Base-by-base conservation (phyloP, 2,797 vertebrate species). In the Lateolabrax maculatus region DNA sequence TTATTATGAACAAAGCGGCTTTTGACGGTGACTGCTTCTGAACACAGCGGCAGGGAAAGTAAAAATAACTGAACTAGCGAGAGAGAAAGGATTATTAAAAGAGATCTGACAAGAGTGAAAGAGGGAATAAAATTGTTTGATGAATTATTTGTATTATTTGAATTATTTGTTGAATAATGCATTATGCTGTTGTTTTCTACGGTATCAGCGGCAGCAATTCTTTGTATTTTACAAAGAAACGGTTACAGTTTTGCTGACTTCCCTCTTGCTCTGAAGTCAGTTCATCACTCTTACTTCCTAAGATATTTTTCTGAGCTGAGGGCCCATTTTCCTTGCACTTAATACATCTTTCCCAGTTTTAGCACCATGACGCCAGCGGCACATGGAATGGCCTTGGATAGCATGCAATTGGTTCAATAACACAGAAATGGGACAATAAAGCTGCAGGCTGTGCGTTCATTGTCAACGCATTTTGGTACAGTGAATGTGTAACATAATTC, bases 71-170 rank as follows among this genome's bases (percentile, higher is more conserved):
- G 62, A 85, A 60, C 29, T 6, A 23, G 27, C 6, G 18, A 57
- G 39, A 79, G 16, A 58, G 41, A 62, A 48, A 63, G 25, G 34
- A 77, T 63, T 71, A 76, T 62, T 61, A 52, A 67, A 80, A 43
- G 41, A 58, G 63, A 83, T 79, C 36, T 75, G 57, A 41, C 29
- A 49, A 55, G 64, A 80, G 49, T 21, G 2, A 81, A 78, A 86
- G 39, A 44, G 44, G 27, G 57, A 70, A 55, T 15, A 57, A 25
- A 31, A 43, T 36, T 18, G 29, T 81, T 86, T 86, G 82, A 84
- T 88, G 9, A 82, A 84, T 89, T 81, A 87, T 90, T 89, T 87
- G 65, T 61, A 29, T 71, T 78, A 73, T 87, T 82, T 87, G 55
- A 79, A 75, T 84, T 77, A 88, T 85, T 85, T 77, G 77, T 71